These are phyloP conservation scores for Nephrocerus scutellatus DNA, from an alignment of 2,888 invertebrate genomes.

Conservation along the genomic window DNA sequence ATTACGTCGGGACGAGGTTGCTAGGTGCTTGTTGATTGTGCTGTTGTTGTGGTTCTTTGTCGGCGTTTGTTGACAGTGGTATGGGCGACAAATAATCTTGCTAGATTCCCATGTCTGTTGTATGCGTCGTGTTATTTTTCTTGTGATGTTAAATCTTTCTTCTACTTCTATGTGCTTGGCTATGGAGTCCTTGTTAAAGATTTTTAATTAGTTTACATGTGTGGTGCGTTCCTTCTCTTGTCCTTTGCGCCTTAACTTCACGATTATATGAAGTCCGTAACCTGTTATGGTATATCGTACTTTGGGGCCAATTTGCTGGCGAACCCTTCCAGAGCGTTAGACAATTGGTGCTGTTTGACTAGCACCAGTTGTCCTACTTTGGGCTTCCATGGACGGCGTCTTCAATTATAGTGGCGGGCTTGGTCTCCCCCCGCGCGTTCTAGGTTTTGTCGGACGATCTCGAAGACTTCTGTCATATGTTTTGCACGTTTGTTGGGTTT, in stretches of 20 bases:
- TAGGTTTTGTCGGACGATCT: not conserved
- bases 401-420: not conserved
- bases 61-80: too few relatives aligned
- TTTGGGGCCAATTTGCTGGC: slow-evolving; percentile 1
- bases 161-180: too few relatives aligned
- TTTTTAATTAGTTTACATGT: not conserved
- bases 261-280: not conserved
- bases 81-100: too few relatives aligned
- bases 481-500: not conserved
- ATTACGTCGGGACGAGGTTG: too few relatives aligned
- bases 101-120: too few relatives aligned
- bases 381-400: not conserved
- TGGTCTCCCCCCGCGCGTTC: not conserved
- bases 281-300: not conserved
- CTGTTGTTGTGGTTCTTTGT: too few relatives aligned
- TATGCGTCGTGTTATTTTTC: too few relatives aligned
- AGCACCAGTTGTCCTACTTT: not conserved
- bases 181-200: too few relatives aligned
- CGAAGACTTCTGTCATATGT: not conserved
- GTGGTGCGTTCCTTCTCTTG: not conserved
- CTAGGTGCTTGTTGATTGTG: too few relatives aligned
- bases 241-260: not conserved
- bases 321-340: not conserved
- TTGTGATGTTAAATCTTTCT: too few relatives aligned
- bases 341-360: not conserved